Conservation (phyloP, 92 coral and sea anemone species). For the Parazoanthus swiftii region DNA sequence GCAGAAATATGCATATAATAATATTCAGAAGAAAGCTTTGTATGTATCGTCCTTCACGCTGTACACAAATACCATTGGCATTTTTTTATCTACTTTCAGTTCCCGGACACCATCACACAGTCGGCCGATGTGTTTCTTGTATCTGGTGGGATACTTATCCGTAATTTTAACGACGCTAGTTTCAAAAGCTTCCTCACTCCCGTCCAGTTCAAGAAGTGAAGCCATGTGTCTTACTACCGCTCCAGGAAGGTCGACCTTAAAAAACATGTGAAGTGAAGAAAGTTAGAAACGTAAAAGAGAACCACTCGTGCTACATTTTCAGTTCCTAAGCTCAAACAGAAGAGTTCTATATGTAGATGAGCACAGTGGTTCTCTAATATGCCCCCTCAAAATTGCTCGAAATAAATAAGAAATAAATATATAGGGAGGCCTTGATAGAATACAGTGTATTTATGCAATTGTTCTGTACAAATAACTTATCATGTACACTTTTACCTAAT, state of each 20-base stretch:
- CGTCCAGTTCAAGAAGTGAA: slow-evolving; percentile 77
- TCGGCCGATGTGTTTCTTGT: slow-evolving; percentile 67
- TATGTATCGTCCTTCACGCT: slow-evolving; percentile 74
- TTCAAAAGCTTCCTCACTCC: slow-evolving; percentile 61
- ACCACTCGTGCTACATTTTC: too few relatives aligned
- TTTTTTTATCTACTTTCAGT: slow-evolving; percentile 67
- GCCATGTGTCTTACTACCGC: slow-evolving; percentile 73
- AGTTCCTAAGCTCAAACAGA: too few relatives aligned
- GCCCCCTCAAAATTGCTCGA: too few relatives aligned
- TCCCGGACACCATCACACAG: slow-evolving; percentile 83
- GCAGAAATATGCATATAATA: background rate
- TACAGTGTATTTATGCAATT: too few relatives aligned
- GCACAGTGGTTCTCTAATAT: too few relatives aligned
- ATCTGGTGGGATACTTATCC: slow-evolving; percentile 65
- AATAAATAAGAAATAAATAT: too few relatives aligned
- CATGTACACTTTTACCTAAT: too few relatives aligned
- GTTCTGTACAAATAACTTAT: too few relatives aligned
- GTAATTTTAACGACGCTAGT: slow-evolving; percentile 72
- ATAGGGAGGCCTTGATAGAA: too few relatives aligned
- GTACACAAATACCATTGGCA: slow-evolving; percentile 81
- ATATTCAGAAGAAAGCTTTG: slow-evolving; percentile 60
- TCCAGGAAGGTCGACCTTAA: slow-evolving; percentile 91
- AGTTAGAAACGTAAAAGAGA: background rate
- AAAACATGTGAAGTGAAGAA: background rate
- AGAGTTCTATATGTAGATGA: too few relatives aligned